Evolutionary conservation across 92 coral and sea anemone genomes (phyloP).

Genomic region (Palythoa grandis): DNA sequence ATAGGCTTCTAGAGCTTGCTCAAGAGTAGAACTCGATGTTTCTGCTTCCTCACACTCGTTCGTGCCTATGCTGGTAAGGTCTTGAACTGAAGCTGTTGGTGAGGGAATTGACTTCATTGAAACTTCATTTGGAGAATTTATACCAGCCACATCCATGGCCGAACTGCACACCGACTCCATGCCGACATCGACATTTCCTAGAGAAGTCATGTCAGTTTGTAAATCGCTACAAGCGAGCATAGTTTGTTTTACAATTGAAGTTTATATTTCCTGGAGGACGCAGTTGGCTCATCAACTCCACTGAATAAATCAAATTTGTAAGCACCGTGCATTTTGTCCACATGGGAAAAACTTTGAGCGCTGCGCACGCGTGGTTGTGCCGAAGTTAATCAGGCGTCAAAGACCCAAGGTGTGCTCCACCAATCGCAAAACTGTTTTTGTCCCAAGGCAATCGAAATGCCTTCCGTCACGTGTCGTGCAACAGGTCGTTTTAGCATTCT

Average conservation of each 20-base stretch:
- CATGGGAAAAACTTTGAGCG: conserved; percentile 26
- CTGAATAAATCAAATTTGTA: conserved; percentile 15
- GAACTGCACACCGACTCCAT: conserved; percentile 20
- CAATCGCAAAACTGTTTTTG: conserved; percentile 29
- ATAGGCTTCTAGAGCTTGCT: conserved; percentile 28
- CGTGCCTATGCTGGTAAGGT: conserved; percentile 14
- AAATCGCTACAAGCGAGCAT: conserved; percentile 1
- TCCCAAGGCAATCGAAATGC: not conserved
- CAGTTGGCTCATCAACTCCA: conserved; percentile 28
- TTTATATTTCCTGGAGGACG: conserved; percentile 1
- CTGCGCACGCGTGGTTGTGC: conserved; percentile 32
- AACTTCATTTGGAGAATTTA: conserved; percentile 41
- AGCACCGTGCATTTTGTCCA: conserved; percentile 43
- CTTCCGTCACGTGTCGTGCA: conserved; percentile 26
- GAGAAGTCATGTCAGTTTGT: conserved; percentile 5
- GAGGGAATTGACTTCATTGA: conserved; percentile 43
- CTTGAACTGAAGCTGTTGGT: conserved; percentile 36
- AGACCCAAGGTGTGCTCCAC: conserved; percentile 25
- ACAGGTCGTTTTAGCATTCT: conserved; percentile 19
- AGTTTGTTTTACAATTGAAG: not conserved
- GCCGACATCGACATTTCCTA: conserved; percentile 14
- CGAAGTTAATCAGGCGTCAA: conserved; percentile 22
- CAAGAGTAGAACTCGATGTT: not conserved
- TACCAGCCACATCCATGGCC: conserved; percentile 24
- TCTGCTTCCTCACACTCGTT: conserved; percentile 26